A percentile compares a stretch with the other conserved stretches of the same genome.
Conservation (phyloP, 2,888 invertebrate genomes). For the Lagria hirta region DNA sequence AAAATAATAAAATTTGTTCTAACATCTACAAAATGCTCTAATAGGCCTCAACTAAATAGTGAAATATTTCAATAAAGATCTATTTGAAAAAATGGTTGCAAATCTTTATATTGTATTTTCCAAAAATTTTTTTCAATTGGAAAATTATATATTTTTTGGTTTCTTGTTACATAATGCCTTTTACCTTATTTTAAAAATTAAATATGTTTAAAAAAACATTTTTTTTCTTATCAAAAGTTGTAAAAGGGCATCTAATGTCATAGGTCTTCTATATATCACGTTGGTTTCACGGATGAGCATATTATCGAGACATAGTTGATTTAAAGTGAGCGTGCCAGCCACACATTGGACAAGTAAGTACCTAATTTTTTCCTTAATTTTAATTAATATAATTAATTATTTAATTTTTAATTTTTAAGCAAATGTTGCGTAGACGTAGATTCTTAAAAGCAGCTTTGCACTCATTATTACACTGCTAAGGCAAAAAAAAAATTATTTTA, state of each 20-base stretch:
- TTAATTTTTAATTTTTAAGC: background rate
- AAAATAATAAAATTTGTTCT: no score
- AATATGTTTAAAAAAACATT: no score
- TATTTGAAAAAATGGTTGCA: no score
- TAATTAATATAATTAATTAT: background rate
- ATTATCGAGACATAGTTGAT: constrained; percentile 16
- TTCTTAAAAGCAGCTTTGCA: background rate
- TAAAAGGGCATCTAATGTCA: constrained; percentile 36
- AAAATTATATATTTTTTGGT: no score
- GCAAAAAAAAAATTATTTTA: background rate
- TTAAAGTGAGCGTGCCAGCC: constrained; percentile 13
- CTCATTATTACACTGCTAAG: background rate
- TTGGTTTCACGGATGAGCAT: constrained; percentile 19
- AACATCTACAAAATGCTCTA: no score
- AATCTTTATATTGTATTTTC: no score
- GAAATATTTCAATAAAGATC: no score
- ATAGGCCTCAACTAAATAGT: no score
- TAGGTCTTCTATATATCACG: constrained; percentile 32
- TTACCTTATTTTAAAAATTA: no score
- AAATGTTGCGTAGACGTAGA: background rate
- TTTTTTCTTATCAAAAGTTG: constrained; percentile 36
- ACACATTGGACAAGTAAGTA: constrained; percentile 40
- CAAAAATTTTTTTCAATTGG: no score
- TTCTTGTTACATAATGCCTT: no score
- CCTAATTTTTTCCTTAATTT: constrained; percentile 1